Evolutionary conservation across 2,113 vertebrate species (phyloP).

Genomic region (Panthera uncia): DNA sequence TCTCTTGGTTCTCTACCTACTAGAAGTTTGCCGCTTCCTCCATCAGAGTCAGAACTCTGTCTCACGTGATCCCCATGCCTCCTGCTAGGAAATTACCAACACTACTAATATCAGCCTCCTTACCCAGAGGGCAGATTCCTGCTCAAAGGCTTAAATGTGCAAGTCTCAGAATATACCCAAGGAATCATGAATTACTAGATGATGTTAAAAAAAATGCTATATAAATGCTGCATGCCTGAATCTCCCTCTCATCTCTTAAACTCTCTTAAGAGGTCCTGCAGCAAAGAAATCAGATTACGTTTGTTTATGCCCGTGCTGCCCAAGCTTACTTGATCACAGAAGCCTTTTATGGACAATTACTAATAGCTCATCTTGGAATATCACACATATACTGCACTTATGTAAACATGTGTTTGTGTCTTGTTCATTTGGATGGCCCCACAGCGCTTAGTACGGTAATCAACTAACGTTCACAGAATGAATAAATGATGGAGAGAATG

Average conservation of each 20-base stretch:
- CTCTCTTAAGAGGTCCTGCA: background rate
- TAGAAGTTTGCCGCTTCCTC: background rate
- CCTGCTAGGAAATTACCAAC: background rate
- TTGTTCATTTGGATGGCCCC: background rate
- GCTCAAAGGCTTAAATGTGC: background rate
- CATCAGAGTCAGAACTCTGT: background rate
- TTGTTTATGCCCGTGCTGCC: background rate
- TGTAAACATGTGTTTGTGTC: background rate
- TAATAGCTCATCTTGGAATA: background rate
- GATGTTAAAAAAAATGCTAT: background rate
- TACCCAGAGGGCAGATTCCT: background rate
- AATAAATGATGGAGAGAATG: background rate
- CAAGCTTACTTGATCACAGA: background rate
- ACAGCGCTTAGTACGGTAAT: background rate
- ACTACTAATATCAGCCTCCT: background rate
- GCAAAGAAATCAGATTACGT: background rate
- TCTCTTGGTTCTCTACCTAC: background rate
- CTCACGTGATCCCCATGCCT: background rate
- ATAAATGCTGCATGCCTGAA: background rate
- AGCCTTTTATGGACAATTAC: background rate
- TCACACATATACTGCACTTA: background rate
- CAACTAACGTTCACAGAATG: background rate
- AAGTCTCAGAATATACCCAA: background rate
- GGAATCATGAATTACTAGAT: background rate
- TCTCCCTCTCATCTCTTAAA: background rate